Conservation (phyloP, 2,888 invertebrate genomes). For the Acanthosepion esculentum region DNA sequence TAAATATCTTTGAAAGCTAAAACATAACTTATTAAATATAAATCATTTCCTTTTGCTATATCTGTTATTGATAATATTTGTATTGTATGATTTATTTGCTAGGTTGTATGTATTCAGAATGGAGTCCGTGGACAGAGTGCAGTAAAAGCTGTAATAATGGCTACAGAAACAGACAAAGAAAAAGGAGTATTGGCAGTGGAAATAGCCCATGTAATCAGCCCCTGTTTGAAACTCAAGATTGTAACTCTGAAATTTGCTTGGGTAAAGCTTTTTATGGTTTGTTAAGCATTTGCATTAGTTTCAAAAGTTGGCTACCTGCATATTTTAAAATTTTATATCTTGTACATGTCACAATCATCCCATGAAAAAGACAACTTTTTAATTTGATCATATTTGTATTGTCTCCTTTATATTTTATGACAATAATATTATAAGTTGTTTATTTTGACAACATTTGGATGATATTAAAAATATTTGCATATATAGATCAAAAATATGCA, state of each 20-base stretch:
- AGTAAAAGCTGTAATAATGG: conserved; percentile 44
- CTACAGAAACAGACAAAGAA: background rate
- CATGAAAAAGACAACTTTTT: background rate
- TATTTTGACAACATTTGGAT: too few relatives aligned
- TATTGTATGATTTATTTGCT: background rate
- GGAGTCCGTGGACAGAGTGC: conserved; percentile 35
- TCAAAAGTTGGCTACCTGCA: background rate
- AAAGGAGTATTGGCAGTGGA: background rate
- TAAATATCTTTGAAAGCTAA: too few relatives aligned
- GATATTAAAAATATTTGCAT: too few relatives aligned
- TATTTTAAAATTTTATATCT: background rate
- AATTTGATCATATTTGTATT: background rate
- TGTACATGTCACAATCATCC: background rate
- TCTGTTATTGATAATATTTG: too few relatives aligned
- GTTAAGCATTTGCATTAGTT: background rate
- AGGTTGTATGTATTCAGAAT: conserved; percentile 46
- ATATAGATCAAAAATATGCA: too few relatives aligned
- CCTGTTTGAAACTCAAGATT: conserved; percentile 42
- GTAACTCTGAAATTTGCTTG: conserved; percentile 24
- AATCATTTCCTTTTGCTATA: too few relatives aligned
- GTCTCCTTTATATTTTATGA: background rate
- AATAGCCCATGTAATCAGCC: conserved; percentile 37
- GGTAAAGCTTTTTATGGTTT: background rate
- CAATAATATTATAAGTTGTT: too few relatives aligned
- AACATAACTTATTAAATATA: too few relatives aligned